These are phyloP conservation scores for Tympanuchus pallidicinctus DNA, from an alignment of 2,113 vertebrate species.

Conservation along the genomic window DNA sequence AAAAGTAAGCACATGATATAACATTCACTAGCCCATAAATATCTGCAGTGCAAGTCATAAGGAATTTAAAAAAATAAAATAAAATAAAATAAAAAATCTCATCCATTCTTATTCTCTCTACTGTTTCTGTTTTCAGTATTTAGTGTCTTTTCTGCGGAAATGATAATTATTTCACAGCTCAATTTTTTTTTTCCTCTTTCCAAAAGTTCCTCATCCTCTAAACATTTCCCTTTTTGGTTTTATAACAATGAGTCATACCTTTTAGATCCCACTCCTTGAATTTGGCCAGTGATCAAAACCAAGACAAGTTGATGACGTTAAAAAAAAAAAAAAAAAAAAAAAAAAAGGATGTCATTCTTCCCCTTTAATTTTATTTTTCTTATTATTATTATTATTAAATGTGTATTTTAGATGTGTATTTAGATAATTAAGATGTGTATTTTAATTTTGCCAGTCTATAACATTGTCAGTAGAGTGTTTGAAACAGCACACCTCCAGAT, in stretches of 20 bases:
- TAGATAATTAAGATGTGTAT: not conserved
- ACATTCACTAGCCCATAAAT: not conserved
- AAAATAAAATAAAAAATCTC: not conserved
- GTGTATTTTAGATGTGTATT: not conserved
- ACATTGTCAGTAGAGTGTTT: not conserved
- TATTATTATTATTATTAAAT: not conserved
- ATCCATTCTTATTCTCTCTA: not conserved
- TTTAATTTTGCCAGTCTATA: not conserved
- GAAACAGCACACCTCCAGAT: not conserved
- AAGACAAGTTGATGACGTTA: not conserved
- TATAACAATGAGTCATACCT: not conserved
- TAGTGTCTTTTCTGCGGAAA: not conserved
- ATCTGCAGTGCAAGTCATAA: not conserved
- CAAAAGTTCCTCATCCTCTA: not conserved
- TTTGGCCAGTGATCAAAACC: not conserved
- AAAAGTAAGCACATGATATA: constrained; percentile 24
- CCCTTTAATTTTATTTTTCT: not conserved
- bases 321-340: not conserved
- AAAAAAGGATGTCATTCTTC: not conserved
- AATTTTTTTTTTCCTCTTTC: not conserved
- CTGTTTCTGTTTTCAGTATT: not conserved
- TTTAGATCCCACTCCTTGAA: not conserved
- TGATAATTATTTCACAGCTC: not conserved
- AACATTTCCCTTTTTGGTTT: not conserved
- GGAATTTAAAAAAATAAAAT: not conserved